Conservation (phyloP, 2,113 vertebrate species). For the Nyctereutes procyonoides region DNA sequence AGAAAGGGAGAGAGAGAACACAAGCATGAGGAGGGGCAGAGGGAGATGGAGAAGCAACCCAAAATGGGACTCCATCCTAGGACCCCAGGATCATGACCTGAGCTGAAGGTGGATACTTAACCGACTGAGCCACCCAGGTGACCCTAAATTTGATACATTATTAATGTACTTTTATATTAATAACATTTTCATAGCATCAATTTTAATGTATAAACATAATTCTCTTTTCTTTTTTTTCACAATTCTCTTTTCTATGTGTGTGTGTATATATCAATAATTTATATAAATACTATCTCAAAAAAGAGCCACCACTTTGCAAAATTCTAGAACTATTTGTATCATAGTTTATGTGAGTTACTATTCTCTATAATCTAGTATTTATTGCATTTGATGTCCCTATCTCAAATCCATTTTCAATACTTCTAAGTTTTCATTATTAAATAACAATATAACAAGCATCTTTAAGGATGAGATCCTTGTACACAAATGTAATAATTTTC, state of each 20-base stretch:
- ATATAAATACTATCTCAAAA: neutral
- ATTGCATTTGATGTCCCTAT: neutral
- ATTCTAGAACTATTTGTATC: neutral
- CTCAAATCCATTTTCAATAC: neutral
- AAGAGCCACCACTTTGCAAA: neutral
- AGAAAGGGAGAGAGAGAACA: neutral
- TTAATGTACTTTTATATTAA: neutral
- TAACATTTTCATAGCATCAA: neutral
- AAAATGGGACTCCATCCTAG: neutral
- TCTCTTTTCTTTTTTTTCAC: neutral
- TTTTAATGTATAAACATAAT: neutral
- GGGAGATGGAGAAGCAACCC: too few relatives aligned
- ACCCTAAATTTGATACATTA: neutral
- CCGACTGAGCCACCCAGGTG: neutral
- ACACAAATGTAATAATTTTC: neutral
- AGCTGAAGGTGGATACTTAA: neutral
- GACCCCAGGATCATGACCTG: neutral
- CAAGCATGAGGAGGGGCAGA: neutral
- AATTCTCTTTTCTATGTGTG: neutral
- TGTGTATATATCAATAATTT: neutral
- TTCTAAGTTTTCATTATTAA: constrained; percentile 20
- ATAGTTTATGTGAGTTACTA: neutral
- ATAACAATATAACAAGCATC: neutral
- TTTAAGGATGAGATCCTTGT: neutral
- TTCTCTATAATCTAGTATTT: neutral